Percentiles rank a stretch among this genome's conserved stretches.
These are phyloP conservation scores for Tragelaphus imberbis DNA, from an alignment of 2,113 vertebrate genomes.

Conservation along the genomic window DNA sequence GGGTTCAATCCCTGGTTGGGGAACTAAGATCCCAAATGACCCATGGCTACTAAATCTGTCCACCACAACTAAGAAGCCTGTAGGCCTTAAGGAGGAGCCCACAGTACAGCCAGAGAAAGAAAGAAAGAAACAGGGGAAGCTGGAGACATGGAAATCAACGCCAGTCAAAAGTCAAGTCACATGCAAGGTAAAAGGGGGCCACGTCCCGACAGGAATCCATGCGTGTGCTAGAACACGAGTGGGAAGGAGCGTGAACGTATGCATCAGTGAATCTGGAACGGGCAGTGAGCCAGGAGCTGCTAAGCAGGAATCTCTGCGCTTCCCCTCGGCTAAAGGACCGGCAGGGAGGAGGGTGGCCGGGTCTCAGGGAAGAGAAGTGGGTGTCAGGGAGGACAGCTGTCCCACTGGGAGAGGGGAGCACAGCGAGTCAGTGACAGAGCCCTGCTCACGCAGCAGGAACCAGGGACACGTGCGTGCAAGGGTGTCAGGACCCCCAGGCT, in stretches of 20 bases:
- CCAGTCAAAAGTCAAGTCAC: not conserved
- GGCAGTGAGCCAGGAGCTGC: not conserved
- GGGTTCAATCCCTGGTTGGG: not conserved
- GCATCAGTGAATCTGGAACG: not conserved
- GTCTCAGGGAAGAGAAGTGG: not conserved
- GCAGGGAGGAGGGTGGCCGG: too few species aligned
- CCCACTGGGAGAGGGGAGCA: not conserved
- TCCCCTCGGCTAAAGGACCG: not conserved
- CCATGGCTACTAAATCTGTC: not conserved
- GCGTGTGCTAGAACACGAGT: not conserved
- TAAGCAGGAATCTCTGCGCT: not conserved
- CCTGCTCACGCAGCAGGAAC: fast-evolving
- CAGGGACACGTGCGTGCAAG: fast-evolving
- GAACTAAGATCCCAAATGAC: not conserved
- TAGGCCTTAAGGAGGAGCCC: not conserved
- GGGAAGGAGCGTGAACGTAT: not conserved
- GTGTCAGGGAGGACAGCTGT: not conserved
- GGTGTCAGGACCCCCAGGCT: not conserved
- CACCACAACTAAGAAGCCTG: not conserved
- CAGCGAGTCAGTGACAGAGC: not conserved
- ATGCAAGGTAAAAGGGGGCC: not conserved
- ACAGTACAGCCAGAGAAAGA: too few species aligned
- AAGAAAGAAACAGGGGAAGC: not conserved
- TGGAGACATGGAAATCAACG: not conserved
- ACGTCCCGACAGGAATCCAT: not conserved